A percentile compares a stretch with the other conserved stretches of the same genome.
phyloP scores from a whole-genome alignment of 2,888 invertebrate species.

The Ochropleura leucogaster region DNA sequence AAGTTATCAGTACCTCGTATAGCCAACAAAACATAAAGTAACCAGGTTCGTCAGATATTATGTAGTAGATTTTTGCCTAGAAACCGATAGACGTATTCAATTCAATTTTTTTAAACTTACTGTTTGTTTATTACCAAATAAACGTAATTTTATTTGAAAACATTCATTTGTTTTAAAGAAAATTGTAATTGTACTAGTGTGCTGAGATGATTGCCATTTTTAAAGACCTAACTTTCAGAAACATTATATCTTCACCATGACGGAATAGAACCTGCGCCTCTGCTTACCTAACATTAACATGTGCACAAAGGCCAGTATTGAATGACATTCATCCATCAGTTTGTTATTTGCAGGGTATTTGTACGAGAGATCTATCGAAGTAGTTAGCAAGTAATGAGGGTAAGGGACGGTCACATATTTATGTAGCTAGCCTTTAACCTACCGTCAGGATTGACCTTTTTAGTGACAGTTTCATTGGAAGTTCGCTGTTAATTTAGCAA shows the following conservation, averaged over 20 bases:
- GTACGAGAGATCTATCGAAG: slow-evolving; percentile 52
- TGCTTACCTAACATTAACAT: not conserved
- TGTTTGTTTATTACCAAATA: no score
- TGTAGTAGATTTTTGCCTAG: no score
- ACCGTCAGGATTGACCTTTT: slow-evolving; percentile 43
- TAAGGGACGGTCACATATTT: slow-evolving; percentile 50
- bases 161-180: no score
- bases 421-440: slow-evolving; percentile 34
- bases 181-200: not conserved
- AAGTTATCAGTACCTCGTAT: no score
- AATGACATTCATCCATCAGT: slow-evolving; percentile 5
- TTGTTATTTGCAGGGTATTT: slow-evolving; percentile 29
- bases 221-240: not conserved
- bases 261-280: not conserved
- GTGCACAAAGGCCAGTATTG: slow-evolving; percentile 1
- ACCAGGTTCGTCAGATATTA: no score
- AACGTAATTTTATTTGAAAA: no score
- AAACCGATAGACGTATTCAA: no score
- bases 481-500: not conserved
- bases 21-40: no score
- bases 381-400: slow-evolving; percentile 55
- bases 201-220: not conserved
- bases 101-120: no score
- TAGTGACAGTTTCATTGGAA: slow-evolving; percentile 34
- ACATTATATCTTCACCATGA: not conserved